These are phyloP conservation scores for Coelopa frigida DNA, from an alignment of 1,140 invertebrate genomes.

Conservation along the genomic window DNA sequence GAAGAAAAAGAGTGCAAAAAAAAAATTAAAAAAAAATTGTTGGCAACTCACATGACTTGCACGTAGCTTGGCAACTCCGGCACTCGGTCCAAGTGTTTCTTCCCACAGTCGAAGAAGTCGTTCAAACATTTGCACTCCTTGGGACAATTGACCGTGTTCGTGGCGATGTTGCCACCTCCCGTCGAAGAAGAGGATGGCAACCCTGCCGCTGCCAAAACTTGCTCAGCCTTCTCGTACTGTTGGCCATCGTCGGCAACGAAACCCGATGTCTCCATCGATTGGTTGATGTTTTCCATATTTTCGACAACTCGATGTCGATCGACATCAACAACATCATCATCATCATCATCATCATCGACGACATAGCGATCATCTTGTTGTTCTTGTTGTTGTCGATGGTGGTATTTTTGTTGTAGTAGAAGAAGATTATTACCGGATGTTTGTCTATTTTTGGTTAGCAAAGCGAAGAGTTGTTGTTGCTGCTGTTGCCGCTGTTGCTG, in stretches of 20 bases:
- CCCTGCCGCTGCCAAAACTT: conserved; percentile 24
- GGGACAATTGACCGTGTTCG: conserved; percentile 44
- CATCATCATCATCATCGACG: neutral
- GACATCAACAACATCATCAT: conserved; percentile 19
- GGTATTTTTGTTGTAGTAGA: too few relatives aligned
- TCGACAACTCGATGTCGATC: conserved; percentile 1
- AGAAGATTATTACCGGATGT: too few relatives aligned
- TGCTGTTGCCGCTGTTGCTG: conserved; percentile 23
- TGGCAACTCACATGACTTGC: conserved; percentile 55
- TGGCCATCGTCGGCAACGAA: conserved; percentile 40
- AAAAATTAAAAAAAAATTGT: conserved; percentile 30
- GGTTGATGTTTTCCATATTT: conserved; percentile 16
- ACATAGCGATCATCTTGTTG: neutral
- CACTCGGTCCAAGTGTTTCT: conserved; percentile 51
- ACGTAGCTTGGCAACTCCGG: conserved; percentile 56
- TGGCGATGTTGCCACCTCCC: conserved; percentile 13
- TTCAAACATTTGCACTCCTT: conserved; percentile 53
- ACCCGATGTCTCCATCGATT: conserved; percentile 34
- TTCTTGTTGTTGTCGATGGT: neutral
- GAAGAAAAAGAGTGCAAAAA: too few relatives aligned
- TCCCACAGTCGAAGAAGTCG: conserved; percentile 53
- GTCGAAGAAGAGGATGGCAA: too few relatives aligned
- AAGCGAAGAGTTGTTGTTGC: conserved; percentile 36
- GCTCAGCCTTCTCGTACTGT: conserved; percentile 36
- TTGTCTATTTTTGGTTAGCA: conserved; percentile 29